Evolutionary conservation across 1,140 invertebrate species (phyloP).

Genomic region (Meloidogyne hapla): DNA sequence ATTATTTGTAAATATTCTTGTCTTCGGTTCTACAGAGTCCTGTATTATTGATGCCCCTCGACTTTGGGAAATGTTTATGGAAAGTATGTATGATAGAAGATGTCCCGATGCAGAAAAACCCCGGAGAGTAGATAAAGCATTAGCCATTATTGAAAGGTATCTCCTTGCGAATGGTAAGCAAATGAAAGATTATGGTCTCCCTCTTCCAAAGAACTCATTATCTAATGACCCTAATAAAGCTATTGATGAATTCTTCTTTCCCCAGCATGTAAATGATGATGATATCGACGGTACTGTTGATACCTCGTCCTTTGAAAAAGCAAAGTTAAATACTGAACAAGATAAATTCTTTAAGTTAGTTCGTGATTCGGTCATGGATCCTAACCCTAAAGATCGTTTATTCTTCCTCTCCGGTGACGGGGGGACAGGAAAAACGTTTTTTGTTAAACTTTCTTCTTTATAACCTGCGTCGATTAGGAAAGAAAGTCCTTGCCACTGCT

Average conservation of each 20-base stretch:
- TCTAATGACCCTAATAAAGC: not conserved
- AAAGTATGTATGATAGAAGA: not conserved
- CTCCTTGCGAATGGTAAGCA: not conserved
- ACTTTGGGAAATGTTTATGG: conserved; percentile 1
- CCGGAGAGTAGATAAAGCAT: not conserved
- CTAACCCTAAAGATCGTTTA: not conserved
- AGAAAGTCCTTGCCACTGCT: not conserved
- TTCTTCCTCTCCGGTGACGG: not conserved
- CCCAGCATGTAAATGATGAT: not conserved
- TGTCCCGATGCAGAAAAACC: not conserved
- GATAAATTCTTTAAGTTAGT: not conserved
- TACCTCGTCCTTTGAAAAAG: not conserved
- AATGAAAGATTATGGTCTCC: not conserved
- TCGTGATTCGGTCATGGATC: not conserved
- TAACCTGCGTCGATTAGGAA: not conserved
- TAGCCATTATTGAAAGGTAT: not conserved
- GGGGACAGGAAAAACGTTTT: conserved; percentile 6
- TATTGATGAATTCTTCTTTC: conserved; percentile 9
- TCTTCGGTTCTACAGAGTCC: not conserved
- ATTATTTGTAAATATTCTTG: not conserved
- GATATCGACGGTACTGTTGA: not conserved
- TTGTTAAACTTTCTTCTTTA: not conserved
- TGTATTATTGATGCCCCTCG: not conserved
- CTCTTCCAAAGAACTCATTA: not conserved
- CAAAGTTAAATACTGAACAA: not conserved